Evolutionary conservation across 2,888 invertebrate species (phyloP).

Genomic region (Pediacus dermestoides): DNA sequence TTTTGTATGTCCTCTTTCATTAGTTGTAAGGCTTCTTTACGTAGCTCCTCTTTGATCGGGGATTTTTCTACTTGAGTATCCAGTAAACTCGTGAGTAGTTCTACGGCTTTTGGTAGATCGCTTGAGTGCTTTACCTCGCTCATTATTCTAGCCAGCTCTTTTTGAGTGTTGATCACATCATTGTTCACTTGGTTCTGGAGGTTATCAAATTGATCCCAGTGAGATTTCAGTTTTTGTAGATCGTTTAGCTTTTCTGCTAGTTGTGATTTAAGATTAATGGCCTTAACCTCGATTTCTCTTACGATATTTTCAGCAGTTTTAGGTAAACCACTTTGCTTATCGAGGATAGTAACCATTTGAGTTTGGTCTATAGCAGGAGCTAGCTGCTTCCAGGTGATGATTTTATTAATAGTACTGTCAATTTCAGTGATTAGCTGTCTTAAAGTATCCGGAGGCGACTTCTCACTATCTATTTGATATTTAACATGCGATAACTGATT

Average conservation of each 20-base stretch:
- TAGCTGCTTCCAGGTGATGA: constrained; percentile 68
- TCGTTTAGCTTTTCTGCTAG: constrained; percentile 65
- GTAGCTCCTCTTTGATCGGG: constrained; percentile 66
- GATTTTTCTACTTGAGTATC: constrained; percentile 58
- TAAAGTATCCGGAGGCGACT: constrained; percentile 67
- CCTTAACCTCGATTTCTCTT: constrained; percentile 68
- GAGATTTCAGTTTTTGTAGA: constrained; percentile 66
- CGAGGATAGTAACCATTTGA: constrained; percentile 65
- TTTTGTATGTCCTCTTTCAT: constrained; percentile 80
- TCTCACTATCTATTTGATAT: constrained; percentile 74
- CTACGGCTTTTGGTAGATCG: constrained; percentile 52
- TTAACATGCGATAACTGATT: constrained; percentile 77
- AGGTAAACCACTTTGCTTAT: constrained; percentile 66
- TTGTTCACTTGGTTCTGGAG: constrained; percentile 68
- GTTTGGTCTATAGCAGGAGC: constrained; percentile 66
- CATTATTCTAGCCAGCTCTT: constrained; percentile 56
- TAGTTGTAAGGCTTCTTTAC: constrained; percentile 72
- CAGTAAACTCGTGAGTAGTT: constrained; percentile 53
- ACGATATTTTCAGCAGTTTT: constrained; percentile 70
- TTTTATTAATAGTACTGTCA: constrained; percentile 62
- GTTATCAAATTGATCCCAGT: constrained; percentile 73
- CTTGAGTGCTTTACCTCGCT: constrained; percentile 51
- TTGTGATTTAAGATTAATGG: constrained; percentile 64
- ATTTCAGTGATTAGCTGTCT: constrained; percentile 68
- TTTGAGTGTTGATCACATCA: constrained; percentile 60